Conservation (phyloP, 2,888 invertebrate species). For the Mimachlamys varia region DNA sequence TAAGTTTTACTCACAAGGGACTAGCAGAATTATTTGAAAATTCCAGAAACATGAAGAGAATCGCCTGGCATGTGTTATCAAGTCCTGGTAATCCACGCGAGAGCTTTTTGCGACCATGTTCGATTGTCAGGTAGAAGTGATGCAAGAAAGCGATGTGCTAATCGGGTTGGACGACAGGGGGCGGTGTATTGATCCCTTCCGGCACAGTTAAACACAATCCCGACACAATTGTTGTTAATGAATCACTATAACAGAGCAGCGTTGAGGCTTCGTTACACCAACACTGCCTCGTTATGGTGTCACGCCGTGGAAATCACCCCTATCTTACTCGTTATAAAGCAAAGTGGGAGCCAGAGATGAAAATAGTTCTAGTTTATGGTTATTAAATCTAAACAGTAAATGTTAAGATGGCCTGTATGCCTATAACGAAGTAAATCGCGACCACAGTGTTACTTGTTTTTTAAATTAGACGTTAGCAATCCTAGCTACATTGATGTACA, state of each 20-base stretch:
- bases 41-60: background rate
- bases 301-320: background rate
- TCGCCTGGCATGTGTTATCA: background rate
- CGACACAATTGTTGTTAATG: background rate
- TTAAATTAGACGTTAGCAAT: too few relatives aligned
- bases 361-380: too few relatives aligned
- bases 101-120: background rate
- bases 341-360: too few relatives aligned
- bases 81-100: background rate
- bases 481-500: too few relatives aligned
- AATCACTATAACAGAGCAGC: background rate
- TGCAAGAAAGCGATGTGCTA: constrained; percentile 10
- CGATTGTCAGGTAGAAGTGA: background rate
- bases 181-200: constrained; percentile 3
- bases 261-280: background rate
- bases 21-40: background rate
- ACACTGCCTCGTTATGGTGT: background rate
- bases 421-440: too few relatives aligned
- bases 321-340: background rate
- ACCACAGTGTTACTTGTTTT: too few relatives aligned
- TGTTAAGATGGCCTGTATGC: too few relatives aligned
- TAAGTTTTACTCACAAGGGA: background rate
- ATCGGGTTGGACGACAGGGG: constrained; percentile 1
- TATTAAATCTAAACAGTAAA: too few relatives aligned
- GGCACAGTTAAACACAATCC: background rate